Evolutionary conservation across 1,140 invertebrate genomes (phyloP).

Genomic region (Drosophila paulistorum): DNA sequence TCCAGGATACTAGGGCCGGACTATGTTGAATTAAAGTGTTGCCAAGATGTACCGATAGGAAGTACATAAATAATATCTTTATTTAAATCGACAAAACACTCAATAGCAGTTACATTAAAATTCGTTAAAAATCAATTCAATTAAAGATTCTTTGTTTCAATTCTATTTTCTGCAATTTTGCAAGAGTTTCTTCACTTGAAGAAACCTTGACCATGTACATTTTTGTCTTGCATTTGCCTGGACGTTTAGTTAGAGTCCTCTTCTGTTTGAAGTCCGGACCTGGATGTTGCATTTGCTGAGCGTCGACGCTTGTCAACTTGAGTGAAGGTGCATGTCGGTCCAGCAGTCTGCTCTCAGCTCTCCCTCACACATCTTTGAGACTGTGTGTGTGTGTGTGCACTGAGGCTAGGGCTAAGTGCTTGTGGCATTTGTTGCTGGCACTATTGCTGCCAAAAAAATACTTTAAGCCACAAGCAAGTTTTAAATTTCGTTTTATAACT

Average conservation of each 20-base stretch:
- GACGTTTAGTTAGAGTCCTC: neutral
- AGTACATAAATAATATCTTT: neutral
- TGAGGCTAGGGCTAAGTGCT: constrained; percentile 61
- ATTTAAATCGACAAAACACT: no score
- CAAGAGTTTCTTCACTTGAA: no score
- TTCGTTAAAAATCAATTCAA: no score
- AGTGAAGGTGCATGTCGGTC: constrained; percentile 54
- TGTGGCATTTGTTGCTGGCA: constrained; percentile 47
- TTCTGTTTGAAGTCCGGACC: neutral
- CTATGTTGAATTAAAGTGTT: neutral
- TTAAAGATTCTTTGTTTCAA: no score
- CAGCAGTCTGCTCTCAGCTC: constrained; percentile 27
- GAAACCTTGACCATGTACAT: no score
- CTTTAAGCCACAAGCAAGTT: constrained; percentile 44
- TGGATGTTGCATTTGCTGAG: constrained; percentile 19
- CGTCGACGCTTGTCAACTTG: constrained; percentile 63
- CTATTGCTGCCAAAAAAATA: constrained; percentile 31
- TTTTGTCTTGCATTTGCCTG: neutral
- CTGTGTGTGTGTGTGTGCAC: constrained; percentile 26
- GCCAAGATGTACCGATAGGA: neutral
- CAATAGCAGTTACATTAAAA: no score
- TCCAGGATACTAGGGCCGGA: neutral
- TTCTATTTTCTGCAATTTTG: no score
- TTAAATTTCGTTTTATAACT: constrained; percentile 47
- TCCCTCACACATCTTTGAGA: neutral